Base-by-base conservation (phyloP, 2,113 vertebrate species). In the Sebastes schlegelii region DNA sequence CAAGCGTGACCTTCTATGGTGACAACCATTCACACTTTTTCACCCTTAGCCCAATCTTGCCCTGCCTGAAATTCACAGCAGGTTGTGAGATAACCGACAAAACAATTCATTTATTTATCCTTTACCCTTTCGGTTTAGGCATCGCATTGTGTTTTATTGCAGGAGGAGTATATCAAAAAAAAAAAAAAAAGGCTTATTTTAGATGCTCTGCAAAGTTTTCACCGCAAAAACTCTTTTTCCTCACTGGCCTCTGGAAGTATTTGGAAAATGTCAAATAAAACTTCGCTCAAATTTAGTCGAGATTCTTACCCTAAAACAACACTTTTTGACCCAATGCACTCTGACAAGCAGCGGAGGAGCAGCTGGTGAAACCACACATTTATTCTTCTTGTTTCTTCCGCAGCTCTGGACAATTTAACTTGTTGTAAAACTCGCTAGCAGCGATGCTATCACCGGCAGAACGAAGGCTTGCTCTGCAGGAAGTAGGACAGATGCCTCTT, bases 1-100 rank as follows among this genome's bases (percentile, higher is more conserved):
- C 19, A 2, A 82, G 43, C 40, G 14, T 92, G 82, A 91, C 91
- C 89, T 93, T 93, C 87, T 91, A 77, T 60, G 55, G 87, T 54
- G 79, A 91, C 78, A 79, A 64, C 11, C 34, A 1, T 77, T 89
- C 77, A 71, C 77, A 84, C 69, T 77, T 86, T 88, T 64, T 77
- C 17, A 74, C 55, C 51, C 58, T 72, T 79, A n/a, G 13, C 62
- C 45, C 58, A 45, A 51, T 86, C 62, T 72, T 14, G 1, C 65
- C 69, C 51, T 66, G 55, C 57, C 65, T 77, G 26, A 78, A 68
- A 51, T 79, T 82, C 67, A 84, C 55, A 65, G 75, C 75, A 68
- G 63, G 63, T 58, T 26, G 55, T 40, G 17, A 86, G 21, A 72
- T 78, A 74, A 71, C 40, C 5, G 40, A 71, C 26, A 69, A 51